Base-by-base conservation (phyloP, 2,113 vertebrate genomes). In the Paracanthobrama guichenoti region DNA sequence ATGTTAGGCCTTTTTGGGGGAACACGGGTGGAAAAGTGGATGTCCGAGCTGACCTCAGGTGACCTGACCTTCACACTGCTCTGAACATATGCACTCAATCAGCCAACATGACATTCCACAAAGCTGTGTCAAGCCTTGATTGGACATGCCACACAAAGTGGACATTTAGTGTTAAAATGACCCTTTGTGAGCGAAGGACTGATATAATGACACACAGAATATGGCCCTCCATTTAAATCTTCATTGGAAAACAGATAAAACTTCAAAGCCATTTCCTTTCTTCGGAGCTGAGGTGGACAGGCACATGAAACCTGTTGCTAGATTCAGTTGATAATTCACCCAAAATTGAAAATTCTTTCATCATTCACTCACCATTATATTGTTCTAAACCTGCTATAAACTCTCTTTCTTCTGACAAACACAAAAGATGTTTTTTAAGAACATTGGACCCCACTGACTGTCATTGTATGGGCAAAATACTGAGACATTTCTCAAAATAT, bases 21-120 rank as follows among this genome's bases (percentile, higher is more conserved):
- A 87, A 80, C 77, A 64, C 16, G 80, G 80, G 80, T 82, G 66
- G 66, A 82, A 89, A 93, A 91, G 91, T 35, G 42, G 85, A 91
- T 94, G 93, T 93, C 89, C 89, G 88, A 86, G 84, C 66, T 90
- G 91, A 93, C 93, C 93, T 88, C 81, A 80, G 84, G 72, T 89
- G 89, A 88, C 92, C 90, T 83, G 92, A 92, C 93, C 93, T 94
- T 93, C 92, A 94, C 91, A 90, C 88, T 82, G 85, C 88, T 88
- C 88, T 89, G 93, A 93, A 90, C 93, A 89, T 89, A 89, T 80
- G 91, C 90, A 88, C 88, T 91, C 93, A 92, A 93, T 92, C 93
- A 93, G 85, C 83, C 85, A 66, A 85, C 90, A 86, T 46, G 79
- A 87, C 87, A 73, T 57, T 85, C 88, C 92, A 91, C 88, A 90